A percentile compares a stretch with the other conserved stretches of the same genome.
Evolutionary conservation across 2,888 invertebrate species (phyloP).

Genomic region (Drosophila monieri): DNA sequence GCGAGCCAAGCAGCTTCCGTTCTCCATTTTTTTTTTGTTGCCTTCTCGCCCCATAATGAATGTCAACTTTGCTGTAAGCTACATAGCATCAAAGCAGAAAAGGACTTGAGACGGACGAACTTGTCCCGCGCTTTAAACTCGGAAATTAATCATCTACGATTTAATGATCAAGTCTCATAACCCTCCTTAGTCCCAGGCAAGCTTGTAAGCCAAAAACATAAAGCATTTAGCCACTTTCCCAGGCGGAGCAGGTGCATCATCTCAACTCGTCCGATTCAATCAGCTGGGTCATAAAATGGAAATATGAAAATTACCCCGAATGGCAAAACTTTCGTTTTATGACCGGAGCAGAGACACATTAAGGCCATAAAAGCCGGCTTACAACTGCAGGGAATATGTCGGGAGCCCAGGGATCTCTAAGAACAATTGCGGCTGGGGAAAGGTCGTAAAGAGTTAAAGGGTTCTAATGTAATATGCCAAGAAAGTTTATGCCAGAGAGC

Average conservation of each 20-base stretch:
- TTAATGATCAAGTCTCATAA: slow-evolving; percentile 58
- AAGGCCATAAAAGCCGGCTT: slow-evolving; percentile 34
- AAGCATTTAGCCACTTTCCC: slow-evolving; percentile 16
- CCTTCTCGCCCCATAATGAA: slow-evolving; percentile 65
- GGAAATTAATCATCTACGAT: slow-evolving; percentile 63
- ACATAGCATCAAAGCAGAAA: slow-evolving; percentile 12
- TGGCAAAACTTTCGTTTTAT: slow-evolving; percentile 29
- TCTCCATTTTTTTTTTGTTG: slow-evolving; percentile 16
- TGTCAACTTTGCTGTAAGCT: slow-evolving; percentile 66
- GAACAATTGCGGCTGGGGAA: slow-evolving; percentile 11
- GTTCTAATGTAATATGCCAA: slow-evolving; percentile 8
- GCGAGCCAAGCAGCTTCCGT: slow-evolving; percentile 48
- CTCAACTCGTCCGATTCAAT: slow-evolving; percentile 31
- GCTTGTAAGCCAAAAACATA: slow-evolving; percentile 6
- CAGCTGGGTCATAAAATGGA: slow-evolving; percentile 13
- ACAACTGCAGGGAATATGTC: slow-evolving; percentile 32
- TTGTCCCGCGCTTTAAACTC: slow-evolving; percentile 44
- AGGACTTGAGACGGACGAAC: slow-evolving; percentile 13
- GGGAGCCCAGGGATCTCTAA: background rate
- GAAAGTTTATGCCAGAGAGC: background rate
- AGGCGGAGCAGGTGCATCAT: slow-evolving; percentile 23
- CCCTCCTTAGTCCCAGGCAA: background rate
- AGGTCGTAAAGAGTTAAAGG: slow-evolving; percentile 35
- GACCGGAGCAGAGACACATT: slow-evolving; percentile 12
- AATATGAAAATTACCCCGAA: slow-evolving; percentile 37